phyloP scores from a whole-genome alignment of 2,113 vertebrate genomes.

The Macroglossus sobrinus region DNA sequence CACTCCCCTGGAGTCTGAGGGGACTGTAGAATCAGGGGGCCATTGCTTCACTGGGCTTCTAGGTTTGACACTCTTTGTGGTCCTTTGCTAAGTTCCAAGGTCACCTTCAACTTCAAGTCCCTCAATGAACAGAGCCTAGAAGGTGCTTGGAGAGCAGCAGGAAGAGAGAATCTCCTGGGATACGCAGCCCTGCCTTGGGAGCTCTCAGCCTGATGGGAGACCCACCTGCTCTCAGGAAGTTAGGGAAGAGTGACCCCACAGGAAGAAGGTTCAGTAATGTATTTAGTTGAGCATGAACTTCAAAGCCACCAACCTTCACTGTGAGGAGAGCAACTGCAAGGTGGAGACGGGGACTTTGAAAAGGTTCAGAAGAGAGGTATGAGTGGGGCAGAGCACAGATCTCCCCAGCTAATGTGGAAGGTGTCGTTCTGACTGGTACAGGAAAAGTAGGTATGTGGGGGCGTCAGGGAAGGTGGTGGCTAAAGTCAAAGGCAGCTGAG shows the following conservation, averaged over 20 bases:
- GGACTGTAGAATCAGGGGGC: not conserved
- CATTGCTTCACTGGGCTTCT: not conserved
- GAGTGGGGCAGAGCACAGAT: not conserved
- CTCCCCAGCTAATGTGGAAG: not conserved
- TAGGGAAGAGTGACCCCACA: not conserved
- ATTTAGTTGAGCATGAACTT: accelerated
- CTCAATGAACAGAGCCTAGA: not conserved
- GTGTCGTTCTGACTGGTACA: not conserved
- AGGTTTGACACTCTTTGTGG: not conserved
- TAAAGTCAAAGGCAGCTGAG: not conserved
- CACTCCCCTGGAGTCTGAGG: not conserved
- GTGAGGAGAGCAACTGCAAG: not conserved
- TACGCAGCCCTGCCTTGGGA: not conserved
- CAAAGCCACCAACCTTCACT: not conserved
- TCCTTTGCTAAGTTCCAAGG: not conserved
- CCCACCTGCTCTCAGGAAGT: not conserved
- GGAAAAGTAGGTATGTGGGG: not conserved
- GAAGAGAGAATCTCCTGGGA: not conserved
- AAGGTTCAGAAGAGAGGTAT: not conserved
- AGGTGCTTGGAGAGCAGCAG: not conserved
- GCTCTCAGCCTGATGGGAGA: not conserved
- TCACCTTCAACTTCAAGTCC: not conserved
- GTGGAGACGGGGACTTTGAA: not conserved
- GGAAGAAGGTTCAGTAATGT: not conserved
- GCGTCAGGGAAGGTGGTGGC: accelerated